Evolutionary conservation across 2,888 invertebrate genomes (phyloP), one percentile per base, ranked within the genome.

Genomic region (Achlya flavicornis): DNA sequence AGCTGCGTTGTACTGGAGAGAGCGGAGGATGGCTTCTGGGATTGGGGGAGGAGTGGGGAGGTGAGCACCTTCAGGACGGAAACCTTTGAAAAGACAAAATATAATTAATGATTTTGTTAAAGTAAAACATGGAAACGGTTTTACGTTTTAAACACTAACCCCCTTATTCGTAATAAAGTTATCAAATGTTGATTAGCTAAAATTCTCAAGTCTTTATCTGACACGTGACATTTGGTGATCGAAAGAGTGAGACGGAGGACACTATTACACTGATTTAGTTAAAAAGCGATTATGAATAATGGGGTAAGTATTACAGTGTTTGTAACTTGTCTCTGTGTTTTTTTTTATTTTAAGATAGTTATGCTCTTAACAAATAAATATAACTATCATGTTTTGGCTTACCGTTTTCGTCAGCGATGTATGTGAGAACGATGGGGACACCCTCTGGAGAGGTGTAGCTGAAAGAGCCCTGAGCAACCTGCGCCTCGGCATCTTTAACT

Each of bases 391-490:
- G 0, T 10, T 5, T 6, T 68, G 64, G 16, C 62, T 79, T 88
- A 84, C 97, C 97, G 77, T 96, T 95, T 84, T 97, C 96, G 78
- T 97, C 96, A 78, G 97, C 96, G 61, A 95, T 91, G 92, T 97
- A 97, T 46, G 94, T 94, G 46, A 97, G 71, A 16, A 94, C 86
- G 74, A 96, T 95, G 3, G 95, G 94, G 65, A 95, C 88, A 41
- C 97, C 97, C 77, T 97, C 96, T n/a, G 96, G 96, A 58, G 96
- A 96, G 57, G 95, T 96, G 91, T 96, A 97, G 41, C 94, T 93
- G 86, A 94, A 96, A 33, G 95, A 95, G 5, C 97, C 97, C 81
- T 96, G 95, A 4, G 96, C 96, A 0, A 95, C 95, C 76, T 96
- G 94, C 0, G 95, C 95, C 76, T 95, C 96, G 0, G 91, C 94